These are phyloP conservation scores for Euphydryas editha DNA, from an alignment of 2,888 invertebrate genomes.

Conservation along the genomic window DNA sequence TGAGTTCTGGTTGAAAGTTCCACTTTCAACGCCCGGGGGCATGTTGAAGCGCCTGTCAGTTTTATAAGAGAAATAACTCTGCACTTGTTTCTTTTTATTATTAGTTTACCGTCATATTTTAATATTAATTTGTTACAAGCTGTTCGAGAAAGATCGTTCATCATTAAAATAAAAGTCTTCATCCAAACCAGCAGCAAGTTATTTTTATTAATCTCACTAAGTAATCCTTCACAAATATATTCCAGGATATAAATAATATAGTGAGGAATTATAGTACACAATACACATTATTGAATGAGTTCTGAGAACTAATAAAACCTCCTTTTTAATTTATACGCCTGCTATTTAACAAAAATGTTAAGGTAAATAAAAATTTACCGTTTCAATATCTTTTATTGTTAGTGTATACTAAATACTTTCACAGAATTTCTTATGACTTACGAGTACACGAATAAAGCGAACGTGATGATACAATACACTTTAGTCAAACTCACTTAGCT, in stretches of 20 bases:
- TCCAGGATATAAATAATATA: no score
- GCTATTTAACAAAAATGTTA: neutral
- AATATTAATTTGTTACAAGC: no score
- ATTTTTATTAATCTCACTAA: no score
- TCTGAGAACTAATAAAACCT: neutral
- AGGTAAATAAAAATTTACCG: conserved; percentile 1
- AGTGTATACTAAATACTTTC: neutral
- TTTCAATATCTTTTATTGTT: neutral
- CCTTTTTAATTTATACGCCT: neutral
- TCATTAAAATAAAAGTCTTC: no score
- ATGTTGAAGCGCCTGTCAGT: no score
- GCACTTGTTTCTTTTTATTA: neutral
- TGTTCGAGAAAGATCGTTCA: no score
- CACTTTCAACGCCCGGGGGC: no score
- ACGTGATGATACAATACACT: conserved; percentile 36
- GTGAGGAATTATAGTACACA: no score
- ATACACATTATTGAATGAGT: neutral
- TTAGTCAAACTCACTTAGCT: conserved; percentile 2
- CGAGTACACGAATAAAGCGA: neutral
- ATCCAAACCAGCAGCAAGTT: no score
- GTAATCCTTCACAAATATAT: no score
- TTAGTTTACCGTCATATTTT: neutral
- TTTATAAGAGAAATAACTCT: no score
- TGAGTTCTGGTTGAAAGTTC: no score
- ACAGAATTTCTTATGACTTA: neutral